Conservation (phyloP, 2,113 vertebrate genomes). For the Rhombomys opimus region DNA sequence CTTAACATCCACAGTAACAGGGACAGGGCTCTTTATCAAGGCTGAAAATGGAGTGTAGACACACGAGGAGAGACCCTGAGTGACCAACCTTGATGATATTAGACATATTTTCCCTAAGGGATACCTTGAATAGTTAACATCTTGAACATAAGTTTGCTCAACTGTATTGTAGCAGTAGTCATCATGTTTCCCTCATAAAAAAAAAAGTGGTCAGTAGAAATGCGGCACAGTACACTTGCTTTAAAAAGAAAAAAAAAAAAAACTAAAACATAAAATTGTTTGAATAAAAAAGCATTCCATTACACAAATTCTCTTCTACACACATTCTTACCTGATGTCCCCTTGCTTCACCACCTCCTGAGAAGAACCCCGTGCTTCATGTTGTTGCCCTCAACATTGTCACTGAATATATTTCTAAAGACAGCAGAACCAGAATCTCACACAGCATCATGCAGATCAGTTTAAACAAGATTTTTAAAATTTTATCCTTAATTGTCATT, state of each 20-base stretch:
- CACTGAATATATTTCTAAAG: not conserved
- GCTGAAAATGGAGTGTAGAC: not conserved
- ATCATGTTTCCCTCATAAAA: not conserved
- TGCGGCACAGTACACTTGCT: not conserved
- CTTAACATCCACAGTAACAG: not conserved
- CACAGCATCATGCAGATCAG: not conserved
- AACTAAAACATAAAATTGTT: not conserved
- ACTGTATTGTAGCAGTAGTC: not conserved
- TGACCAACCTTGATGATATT: not conserved
- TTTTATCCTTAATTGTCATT: not conserved
- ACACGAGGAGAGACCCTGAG: not conserved
- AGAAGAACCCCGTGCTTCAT: not conserved
- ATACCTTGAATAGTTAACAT: not conserved
- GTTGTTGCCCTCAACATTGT: not conserved
- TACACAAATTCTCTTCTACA: not conserved
- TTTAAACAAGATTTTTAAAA: conserved; percentile 20
- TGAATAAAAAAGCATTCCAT: not conserved
- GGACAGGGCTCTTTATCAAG: not conserved
- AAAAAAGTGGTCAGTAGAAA: not conserved
- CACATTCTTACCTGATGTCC: accelerated
- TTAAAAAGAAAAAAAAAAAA: not conserved
- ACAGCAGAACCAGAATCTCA: not conserved
- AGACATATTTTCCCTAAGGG: not conserved
- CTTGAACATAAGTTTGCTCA: not conserved
- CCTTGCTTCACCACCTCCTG: not conserved